Evolutionary conservation across 2,888 invertebrate genomes (phyloP).

Genomic region (Amphipoea lucens): DNA sequence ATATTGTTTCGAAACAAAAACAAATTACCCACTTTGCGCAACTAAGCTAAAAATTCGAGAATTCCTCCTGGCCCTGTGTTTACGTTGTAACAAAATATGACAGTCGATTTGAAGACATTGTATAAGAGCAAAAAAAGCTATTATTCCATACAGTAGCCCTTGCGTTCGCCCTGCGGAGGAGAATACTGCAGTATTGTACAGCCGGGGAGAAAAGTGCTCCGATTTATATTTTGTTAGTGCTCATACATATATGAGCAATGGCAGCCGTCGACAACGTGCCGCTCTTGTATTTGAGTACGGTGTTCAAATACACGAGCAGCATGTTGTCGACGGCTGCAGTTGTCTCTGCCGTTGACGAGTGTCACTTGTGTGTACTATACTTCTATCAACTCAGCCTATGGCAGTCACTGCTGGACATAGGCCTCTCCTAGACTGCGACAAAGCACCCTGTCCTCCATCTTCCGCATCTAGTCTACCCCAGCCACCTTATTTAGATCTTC

Average conservation of each 20-base stretch:
- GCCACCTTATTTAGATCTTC: too few relatives aligned
- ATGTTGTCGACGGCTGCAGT: too few relatives aligned
- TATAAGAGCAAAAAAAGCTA: conserved; percentile 81
- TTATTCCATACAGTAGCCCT: conserved; percentile 87
- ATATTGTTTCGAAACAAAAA: conserved; percentile 27
- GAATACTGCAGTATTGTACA: conserved; percentile 74
- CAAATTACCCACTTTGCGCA: conserved; percentile 18
- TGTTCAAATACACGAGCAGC: too few relatives aligned
- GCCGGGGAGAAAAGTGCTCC: conserved; percentile 65
- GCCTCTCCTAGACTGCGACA: too few relatives aligned
- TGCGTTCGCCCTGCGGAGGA: conserved; percentile 72
- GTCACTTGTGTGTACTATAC: too few relatives aligned
- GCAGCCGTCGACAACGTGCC: too few relatives aligned
- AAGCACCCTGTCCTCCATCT: too few relatives aligned
- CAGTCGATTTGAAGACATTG: conserved; percentile 79
- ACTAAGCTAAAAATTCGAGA: conserved; percentile 64
- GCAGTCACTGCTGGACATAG: too few relatives aligned
- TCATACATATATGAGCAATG: neutral
- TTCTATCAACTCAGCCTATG: too few relatives aligned
- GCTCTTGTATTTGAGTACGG: too few relatives aligned
- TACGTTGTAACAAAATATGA: conserved; percentile 79
- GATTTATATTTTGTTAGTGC: neutral
- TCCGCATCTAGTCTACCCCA: too few relatives aligned
- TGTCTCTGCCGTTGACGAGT: too few relatives aligned
- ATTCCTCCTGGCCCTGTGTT: conserved; percentile 67